Evolutionary conservation across 2,888 invertebrate genomes (phyloP), one percentile per base, ranked within the genome.

Genomic region (Amiota mariae): DNA sequence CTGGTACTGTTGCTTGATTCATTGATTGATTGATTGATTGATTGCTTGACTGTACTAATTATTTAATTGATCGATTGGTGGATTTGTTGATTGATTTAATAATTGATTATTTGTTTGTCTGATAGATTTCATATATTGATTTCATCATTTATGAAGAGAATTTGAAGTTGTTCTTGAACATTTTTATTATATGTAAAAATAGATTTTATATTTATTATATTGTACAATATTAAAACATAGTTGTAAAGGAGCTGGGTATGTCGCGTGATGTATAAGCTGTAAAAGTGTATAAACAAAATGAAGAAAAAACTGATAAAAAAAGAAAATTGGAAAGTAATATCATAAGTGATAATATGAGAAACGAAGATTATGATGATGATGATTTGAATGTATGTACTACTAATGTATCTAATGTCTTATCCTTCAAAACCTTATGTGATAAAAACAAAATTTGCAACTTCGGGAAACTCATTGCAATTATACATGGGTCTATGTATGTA

Each of bases 211-310:
- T 48, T 11, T n/a, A n/a, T n/a, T n/a, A n/a, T 9, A 24, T 63
- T 63, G n/a, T 2, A 13, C 3, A 47, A 15, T 18, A 67, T 84
- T 85, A 85, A 84, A 85, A 82, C 85, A 85, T 82, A 83, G 87
- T 86, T 81, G 87, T 80, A 82, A 85, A 86, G 85, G 87, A 84
- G 86, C 88, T 88, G 84, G 87, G 85, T 84, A 88, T 85, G 85
- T 88, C 89, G 79, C 85, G 86, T 84, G 87, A 84, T 85, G 88
- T 88, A 85, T 87, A 89, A 82, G 89, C 89, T 89, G 89, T 82
- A 89, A 89, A 72, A 85, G 79, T 85, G 84, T 85, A 81, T 77
- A 77, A 79, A 81, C 74, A 85, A 80, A 84, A 82, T 75, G 77
- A 76, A 73, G 75, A 77, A 75, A 64, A 70, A n/a, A n/a, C n/a